Conservation (phyloP, 2,888 invertebrate genomes). For the Eucriotettix oculatus region DNA sequence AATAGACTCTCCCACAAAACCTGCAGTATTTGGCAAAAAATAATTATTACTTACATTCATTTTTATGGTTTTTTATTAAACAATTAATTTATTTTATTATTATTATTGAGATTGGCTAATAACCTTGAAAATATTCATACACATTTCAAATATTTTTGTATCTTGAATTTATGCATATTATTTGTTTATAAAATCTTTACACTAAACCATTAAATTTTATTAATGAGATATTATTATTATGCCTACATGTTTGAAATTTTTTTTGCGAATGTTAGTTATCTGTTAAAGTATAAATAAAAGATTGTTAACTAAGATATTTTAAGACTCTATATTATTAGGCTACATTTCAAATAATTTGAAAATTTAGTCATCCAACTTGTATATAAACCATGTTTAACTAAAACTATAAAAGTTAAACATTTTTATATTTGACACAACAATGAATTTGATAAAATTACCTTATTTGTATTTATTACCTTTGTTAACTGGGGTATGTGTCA, state of each 20-base stretch:
- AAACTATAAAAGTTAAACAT: no score
- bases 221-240: neutral
- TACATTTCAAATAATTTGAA: no score
- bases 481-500: slow-evolving; percentile 35
- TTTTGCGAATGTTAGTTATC: neutral
- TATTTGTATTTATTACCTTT: slow-evolving; percentile 19
- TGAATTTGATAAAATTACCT: neutral
- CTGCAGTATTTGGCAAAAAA: slow-evolving; percentile 13
- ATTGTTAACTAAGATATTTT: no score
- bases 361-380: no score
- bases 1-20: slow-evolving; percentile 26
- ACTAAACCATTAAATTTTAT: no score
- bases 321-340: no score
- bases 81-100: neutral
- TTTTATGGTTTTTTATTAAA: neutral
- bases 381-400: no score
- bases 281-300: neutral
- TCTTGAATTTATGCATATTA: neutral
- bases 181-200: no score
- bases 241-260: neutral
- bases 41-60: no score
- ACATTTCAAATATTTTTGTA: neutral
- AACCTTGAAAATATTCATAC: neutral
- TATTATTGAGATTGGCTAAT: neutral
- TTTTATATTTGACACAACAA: no score